phyloP scores from a whole-genome alignment of 2,888 invertebrate species.

The Tiliacea citrago region DNA sequence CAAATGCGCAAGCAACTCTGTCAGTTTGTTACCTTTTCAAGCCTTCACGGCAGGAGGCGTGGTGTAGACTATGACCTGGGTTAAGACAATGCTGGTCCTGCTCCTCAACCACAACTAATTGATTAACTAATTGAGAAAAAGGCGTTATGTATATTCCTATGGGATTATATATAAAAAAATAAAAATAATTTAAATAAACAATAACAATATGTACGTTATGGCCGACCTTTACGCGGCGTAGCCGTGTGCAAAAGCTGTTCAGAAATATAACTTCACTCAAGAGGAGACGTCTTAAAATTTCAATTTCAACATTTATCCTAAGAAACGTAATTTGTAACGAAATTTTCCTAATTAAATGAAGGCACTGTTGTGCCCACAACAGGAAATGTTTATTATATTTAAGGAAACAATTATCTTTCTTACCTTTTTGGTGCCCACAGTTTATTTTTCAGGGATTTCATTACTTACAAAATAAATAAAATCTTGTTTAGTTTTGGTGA shows the following conservation, averaged over 20 bases:
- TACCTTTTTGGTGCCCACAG: slow-evolving; percentile 31
- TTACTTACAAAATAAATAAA: neutral
- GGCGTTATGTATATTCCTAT: neutral
- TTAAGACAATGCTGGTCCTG: too few species aligned
- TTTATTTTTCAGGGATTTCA: slow-evolving; percentile 5
- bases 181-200: too few species aligned
- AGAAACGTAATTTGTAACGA: slow-evolving; percentile 48
- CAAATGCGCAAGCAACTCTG: neutral
- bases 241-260: neutral
- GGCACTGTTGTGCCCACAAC: slow-evolving; percentile 38
- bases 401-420: slow-evolving; percentile 55
- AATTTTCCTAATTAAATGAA: slow-evolving; percentile 64
- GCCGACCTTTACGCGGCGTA: neutral
- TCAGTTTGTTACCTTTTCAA: too few species aligned
- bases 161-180: too few species aligned
- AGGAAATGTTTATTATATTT: slow-evolving; percentile 57
- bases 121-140: too few species aligned
- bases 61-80: too few species aligned
- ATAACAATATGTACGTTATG: too few species aligned
- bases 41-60: too few species aligned
- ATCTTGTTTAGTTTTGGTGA: slow-evolving; percentile 5
- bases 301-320: slow-evolving; percentile 63
- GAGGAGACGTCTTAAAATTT: slow-evolving; percentile 54
- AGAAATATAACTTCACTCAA: slow-evolving; percentile 31
- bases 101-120: too few species aligned